These are phyloP conservation scores for Xiphophorus maculatus DNA, from an alignment of 2,113 vertebrate species.

Conservation along the genomic window DNA sequence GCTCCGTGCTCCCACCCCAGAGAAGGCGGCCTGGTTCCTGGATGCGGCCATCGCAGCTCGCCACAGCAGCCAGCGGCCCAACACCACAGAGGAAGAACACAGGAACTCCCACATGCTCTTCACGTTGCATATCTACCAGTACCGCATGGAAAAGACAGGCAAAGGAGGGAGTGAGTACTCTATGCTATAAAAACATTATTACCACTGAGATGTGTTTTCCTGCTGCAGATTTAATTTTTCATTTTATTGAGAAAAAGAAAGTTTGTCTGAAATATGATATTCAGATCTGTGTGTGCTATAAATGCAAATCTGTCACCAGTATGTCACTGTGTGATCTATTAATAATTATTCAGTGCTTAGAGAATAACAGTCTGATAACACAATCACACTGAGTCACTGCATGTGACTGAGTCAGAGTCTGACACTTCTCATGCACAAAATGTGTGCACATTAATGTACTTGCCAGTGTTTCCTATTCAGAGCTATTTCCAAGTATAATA, in stretches of 20 bases:
- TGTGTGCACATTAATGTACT: not conserved
- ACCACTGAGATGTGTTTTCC: not conserved
- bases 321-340: conserved; percentile 5
- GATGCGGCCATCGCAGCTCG: conserved; percentile 93
- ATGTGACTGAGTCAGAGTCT: conserved; percentile 4
- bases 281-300: not conserved
- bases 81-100: conserved; percentile 89
- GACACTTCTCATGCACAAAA: not conserved
- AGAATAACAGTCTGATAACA: conserved; percentile 4
- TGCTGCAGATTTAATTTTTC: conserved; percentile 3
- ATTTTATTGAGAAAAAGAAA: not conserved
- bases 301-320: not conserved
- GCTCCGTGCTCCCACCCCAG: conserved; percentile 91
- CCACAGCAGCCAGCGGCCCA: conserved; percentile 83
- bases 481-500: too few relatives aligned
- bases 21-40: conserved; percentile 96
- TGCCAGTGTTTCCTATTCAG: not conserved
- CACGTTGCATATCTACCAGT: conserved; percentile 97
- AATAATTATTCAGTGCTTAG: conserved; percentile 11
- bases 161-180: conserved; percentile 93
- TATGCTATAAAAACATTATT: not conserved
- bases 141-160: conserved; percentile 96
- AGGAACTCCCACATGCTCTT: conserved; percentile 99
- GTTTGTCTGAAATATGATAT: not conserved
- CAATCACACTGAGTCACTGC: not conserved